These are phyloP conservation scores for Acanthochromis polyacanthus DNA, from an alignment of 2,113 vertebrate genomes.

Conservation along the genomic window DNA sequence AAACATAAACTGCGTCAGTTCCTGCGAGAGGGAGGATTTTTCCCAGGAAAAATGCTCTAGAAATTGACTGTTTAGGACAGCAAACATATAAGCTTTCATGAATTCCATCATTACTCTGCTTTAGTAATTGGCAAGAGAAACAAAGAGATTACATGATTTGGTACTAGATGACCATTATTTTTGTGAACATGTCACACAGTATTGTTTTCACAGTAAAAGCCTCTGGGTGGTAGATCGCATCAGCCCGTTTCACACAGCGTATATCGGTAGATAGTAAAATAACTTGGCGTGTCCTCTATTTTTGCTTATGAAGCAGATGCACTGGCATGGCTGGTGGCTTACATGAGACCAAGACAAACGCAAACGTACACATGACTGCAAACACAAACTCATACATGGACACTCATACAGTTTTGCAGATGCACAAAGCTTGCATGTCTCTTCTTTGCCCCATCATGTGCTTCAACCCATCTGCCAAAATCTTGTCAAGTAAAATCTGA, in stretches of 20 bases:
- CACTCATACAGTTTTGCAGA: background rate
- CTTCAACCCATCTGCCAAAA: slow-evolving; percentile 59
- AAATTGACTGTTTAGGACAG: slow-evolving; percentile 14
- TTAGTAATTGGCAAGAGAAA: slow-evolving; percentile 39
- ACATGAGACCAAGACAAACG: slow-evolving; percentile 46
- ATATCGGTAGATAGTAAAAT: slow-evolving; percentile 60
- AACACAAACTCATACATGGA: background rate
- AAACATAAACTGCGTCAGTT: slow-evolving; percentile 39
- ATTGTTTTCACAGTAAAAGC: slow-evolving; percentile 55
- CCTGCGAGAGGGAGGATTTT: slow-evolving; percentile 13
- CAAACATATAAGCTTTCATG: slow-evolving; percentile 40
- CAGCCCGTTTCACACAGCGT: slow-evolving; percentile 40
- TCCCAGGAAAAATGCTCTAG: slow-evolving; percentile 32
- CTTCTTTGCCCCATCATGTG: slow-evolving; percentile 23
- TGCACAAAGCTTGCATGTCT: slow-evolving; percentile 19
- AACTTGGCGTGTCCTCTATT: slow-evolving; percentile 69
- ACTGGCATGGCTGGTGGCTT: slow-evolving; percentile 52
- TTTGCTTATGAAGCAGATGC: slow-evolving; percentile 62
- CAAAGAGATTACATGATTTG: slow-evolving; percentile 35
- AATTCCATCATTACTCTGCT: slow-evolving; percentile 35
- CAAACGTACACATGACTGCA: background rate
- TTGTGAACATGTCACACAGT: slow-evolving; percentile 61
- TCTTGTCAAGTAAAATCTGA: slow-evolving; percentile 65
- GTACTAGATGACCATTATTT: slow-evolving; percentile 58
- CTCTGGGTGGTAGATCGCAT: slow-evolving; percentile 50